Evolutionary conservation across 2,113 vertebrate genomes (phyloP), one percentile per base, ranked within the genome.

Genomic region (Cercopithecus mona): DNA sequence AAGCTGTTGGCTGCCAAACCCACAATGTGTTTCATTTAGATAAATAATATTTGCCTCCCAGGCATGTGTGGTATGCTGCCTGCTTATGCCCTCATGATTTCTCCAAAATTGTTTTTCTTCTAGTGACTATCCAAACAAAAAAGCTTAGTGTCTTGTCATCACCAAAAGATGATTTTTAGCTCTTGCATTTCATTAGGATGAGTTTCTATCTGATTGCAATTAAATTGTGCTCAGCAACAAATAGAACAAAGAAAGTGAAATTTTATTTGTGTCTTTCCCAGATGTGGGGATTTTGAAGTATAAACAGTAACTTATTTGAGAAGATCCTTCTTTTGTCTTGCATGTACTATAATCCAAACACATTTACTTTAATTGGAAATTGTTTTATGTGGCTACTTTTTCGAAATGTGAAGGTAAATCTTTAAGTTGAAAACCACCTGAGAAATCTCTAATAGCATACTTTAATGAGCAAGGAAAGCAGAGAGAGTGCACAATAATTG

Each of bases 41-140:
- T 95, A 94, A 91, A 94, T 25, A 96, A 73, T 85, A 81, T 64
- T 95, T 94, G 59, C 85, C 45, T 97, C n/a, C 87, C 35, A 88
- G 93, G 55, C 72, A 79, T 92, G 88, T 92, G 64, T 43, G 76
- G 68, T 50, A 32, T 75, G 11, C 45, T 93, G 80, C 96, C 57
- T 95, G 25, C 83, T 88, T 93, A 35, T 59, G 20, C 7, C 79
- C 43, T 25, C 38, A 48, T 35, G 78, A 20, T 61, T 82, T 76
- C 81, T 96, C 57, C 3, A 6, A 83, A 78, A 17, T 38, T 94
- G 35, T 55, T 94, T 76, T 88, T 64, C 68, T 89, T 59, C 61
- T 87, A 9, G 14, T 40, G 50, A 50, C 52, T 68, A 0, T 80
- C 3, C 50, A 97, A 89, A 75, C 14, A 22, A 61, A 86, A 66